Base-by-base conservation (phyloP, 2,888 invertebrate species). In the Cataglyphis altisquamis region DNA sequence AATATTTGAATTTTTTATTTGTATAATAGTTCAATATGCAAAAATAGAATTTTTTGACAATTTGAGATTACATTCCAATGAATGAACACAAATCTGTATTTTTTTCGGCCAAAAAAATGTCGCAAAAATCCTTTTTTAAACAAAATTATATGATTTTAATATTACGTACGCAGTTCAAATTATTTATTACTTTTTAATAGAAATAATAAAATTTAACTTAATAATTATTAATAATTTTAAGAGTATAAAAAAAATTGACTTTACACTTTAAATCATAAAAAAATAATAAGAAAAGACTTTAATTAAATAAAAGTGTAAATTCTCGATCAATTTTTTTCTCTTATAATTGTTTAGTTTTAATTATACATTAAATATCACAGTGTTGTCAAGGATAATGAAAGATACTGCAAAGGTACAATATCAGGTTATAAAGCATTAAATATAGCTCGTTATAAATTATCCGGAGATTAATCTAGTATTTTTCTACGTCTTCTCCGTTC, bases 391-490 rank as follows among this genome's bases (percentile, higher is more conserved):
- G n/a, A 67, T 48, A 48, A 10, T 2, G 12, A 39, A n/a, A 73
- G n/a, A 60, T 60, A n/a, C 25, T 25, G 9, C 55, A 36, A 52
- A 1, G 60, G 8, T 12, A 36, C 36, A 4, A 39, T 21, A 63
- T 1, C 25, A 8, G 29, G 41, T 29, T n/a, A n/a, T 9, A 41
- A 62, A 39, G 32, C 15, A 41, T 62, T 29, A 32, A 62, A 48
- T 63, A 63, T 15, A 75, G 25, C 8, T 55, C n/a, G 39, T 55
- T 67, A 66, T 64, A 77, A 77, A 77, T 57, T 67, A 77, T 67
- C n/a, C 29, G 18, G 2, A 9, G 10, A 18, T 77, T 67, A 57
- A 57, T 77, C 21, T 36, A 41, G 21, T 57, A 29, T 68, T 5
- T 21, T 9, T 73, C 12, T 75, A 63, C 29, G 60, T 41, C 39